Conservation (phyloP, 2,888 invertebrate genomes). For the Ethmia dodecea region DNA sequence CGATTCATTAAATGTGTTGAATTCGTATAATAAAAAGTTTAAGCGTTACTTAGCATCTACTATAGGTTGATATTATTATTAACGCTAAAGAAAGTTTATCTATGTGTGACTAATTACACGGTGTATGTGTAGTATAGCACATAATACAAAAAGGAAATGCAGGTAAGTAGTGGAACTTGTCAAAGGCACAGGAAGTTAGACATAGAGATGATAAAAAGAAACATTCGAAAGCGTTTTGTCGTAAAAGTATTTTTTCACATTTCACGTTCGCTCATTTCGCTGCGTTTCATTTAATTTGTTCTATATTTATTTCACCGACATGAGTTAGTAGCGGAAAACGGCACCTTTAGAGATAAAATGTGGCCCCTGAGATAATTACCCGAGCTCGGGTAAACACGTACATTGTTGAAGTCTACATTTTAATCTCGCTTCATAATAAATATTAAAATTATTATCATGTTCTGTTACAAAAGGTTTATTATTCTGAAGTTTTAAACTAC, state of each 20-base stretch:
- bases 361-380: slow-evolving; percentile 27
- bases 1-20: slow-evolving; percentile 15
- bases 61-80: too few species aligned
- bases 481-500: slow-evolving; percentile 27
- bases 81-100: slow-evolving; percentile 44
- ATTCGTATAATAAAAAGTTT: too few species aligned
- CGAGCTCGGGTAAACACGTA: slow-evolving; percentile 25
- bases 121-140: slow-evolving; percentile 19
- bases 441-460: slow-evolving; percentile 7
- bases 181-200: slow-evolving; percentile 34
- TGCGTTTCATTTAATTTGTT: slow-evolving; percentile 9
- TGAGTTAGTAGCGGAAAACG: slow-evolving; percentile 16
- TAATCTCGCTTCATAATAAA: slow-evolving; percentile 11
- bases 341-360: slow-evolving; percentile 21
- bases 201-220: slow-evolving; percentile 32
- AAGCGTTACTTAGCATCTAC: too few species aligned
- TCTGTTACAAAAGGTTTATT: slow-evolving; percentile 14
- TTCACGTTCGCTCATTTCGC: slow-evolving; percentile 2
- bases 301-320: slow-evolving; percentile 9
- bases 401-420: slow-evolving; percentile 17
- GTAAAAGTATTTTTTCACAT: not conserved
- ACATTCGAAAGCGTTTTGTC: slow-evolving; percentile 15
- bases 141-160: slow-evolving; percentile 42
- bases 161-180: slow-evolving; percentile 37
- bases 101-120: slow-evolving; percentile 22